A percentile compares a stretch with the other conserved stretches of the same genome.
phyloP scores from a whole-genome alignment of 2,888 invertebrate genomes.

The Cactoblastis cactorum region DNA sequence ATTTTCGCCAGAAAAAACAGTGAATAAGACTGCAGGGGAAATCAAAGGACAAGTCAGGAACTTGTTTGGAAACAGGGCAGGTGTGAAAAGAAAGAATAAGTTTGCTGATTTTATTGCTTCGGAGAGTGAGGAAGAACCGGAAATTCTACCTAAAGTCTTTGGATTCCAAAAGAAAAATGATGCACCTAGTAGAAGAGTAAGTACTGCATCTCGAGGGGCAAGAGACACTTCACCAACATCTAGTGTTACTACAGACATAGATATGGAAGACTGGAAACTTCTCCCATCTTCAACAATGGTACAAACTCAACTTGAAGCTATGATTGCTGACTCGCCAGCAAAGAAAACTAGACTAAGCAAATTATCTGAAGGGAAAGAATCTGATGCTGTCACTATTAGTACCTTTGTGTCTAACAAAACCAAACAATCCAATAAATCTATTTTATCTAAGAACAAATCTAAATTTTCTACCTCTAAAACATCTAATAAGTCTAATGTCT shows the following conservation, averaged over 20 bases:
- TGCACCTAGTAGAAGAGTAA: conserved; percentile 23
- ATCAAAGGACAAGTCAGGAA: conserved; percentile 40
- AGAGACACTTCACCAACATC: conserved; percentile 44
- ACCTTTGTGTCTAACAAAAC: conserved; percentile 26
- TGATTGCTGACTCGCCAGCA: conserved; percentile 35
- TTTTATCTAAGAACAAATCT: conserved; percentile 30
- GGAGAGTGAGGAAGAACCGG: conserved; percentile 64
- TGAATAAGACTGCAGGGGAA: conserved; percentile 43
- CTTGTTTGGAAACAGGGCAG: conserved; percentile 49
- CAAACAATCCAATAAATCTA: conserved; percentile 32
- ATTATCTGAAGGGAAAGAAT: conserved; percentile 38
- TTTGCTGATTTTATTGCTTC: conserved; percentile 58
- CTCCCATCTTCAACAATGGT: conserved; percentile 72
- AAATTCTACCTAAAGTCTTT: conserved; percentile 54
- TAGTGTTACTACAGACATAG: conserved; percentile 53
- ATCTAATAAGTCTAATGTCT: conserved; percentile 14
- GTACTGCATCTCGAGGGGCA: conserved; percentile 27
- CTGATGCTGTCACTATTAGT: conserved; percentile 25
- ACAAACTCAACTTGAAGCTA: conserved; percentile 49
- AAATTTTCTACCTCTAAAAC: conserved; percentile 14
- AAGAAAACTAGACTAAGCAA: conserved; percentile 46
- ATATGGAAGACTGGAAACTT: conserved; percentile 62
- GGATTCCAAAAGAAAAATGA: conserved; percentile 41
- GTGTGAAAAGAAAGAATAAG: conserved; percentile 55
- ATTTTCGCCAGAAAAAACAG: conserved; percentile 49